These are phyloP conservation scores for Ericerus pela DNA, from an alignment of 1,140 invertebrate species.

Conservation along the genomic window DNA sequence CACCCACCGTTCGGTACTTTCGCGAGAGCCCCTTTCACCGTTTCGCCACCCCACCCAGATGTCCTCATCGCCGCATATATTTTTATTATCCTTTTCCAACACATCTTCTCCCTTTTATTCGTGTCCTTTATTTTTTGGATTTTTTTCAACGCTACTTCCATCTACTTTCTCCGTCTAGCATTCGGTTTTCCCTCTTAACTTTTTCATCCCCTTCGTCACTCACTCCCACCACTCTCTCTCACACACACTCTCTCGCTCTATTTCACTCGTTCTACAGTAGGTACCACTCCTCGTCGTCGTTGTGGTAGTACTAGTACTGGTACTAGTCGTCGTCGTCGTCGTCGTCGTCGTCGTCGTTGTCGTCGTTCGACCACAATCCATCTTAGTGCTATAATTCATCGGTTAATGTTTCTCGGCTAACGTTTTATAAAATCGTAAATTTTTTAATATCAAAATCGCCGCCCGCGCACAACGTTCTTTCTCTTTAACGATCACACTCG, in stretches of 20 bases:
- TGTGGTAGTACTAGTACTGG: background rate
- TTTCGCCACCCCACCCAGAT: no score
- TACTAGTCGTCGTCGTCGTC: background rate
- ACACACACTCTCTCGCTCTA: background rate
- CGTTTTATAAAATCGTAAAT: conserved; percentile 12
- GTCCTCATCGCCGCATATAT: no score
- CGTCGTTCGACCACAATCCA: conserved; percentile 8
- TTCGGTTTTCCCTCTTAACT: no score
- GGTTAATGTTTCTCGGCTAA: conserved; percentile 12
- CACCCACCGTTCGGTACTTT: no score
- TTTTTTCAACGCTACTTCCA: no score
- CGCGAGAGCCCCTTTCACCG: conserved; percentile 2
- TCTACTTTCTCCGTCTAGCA: background rate
- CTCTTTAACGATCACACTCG: conserved; percentile 12
- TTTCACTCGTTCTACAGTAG: background rate
- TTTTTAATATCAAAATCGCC: conserved; percentile 12
- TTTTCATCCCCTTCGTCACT: no score
- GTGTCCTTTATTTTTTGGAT: no score
- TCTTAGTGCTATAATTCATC: conserved; percentile 11
- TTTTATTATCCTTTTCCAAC: conserved; percentile 10
- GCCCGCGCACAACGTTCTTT: conserved; percentile 8
- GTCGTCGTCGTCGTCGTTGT: background rate
- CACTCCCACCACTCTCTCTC: no score
- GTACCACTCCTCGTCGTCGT: no score
- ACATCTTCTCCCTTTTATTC: background rate